Evolutionary conservation across 53 echinoderm and acorn worm genomes (phyloP), one percentile per base, ranked within the genome.

Genomic region (Henricia sp.): DNA sequence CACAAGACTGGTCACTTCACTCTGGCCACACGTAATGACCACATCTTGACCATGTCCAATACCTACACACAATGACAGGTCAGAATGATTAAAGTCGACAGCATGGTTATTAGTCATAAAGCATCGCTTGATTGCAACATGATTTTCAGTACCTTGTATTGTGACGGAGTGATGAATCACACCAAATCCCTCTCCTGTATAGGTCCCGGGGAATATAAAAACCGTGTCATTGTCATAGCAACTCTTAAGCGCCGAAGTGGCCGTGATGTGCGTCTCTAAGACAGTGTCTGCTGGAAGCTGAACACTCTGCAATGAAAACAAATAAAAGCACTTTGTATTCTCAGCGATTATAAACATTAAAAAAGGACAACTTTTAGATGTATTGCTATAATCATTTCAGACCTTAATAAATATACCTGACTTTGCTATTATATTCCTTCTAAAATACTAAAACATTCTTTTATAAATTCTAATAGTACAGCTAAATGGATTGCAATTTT

Each of bases 201-300:
- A 93, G 33, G 50, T 41, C 6, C 96, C 96, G 21, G 96, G 96
- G 11, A 91, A 93, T 84, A 96, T 66, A 30, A 93, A 74, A 26
- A 96, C 58, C 24, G 87, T 91, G 55, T 96, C 96, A 0, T 89
- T 85, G 63, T 91, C 82, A 60, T 89, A 87, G 27, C 89, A 86
- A 51, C 51, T 25, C 37, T 84, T 53, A 28, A 96, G 41, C 1
- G 96, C 93, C 34, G 75, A 74, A 25, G 38, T 33, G 8, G 70
- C 67, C 9, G 52, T 70, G 40, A 40, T 37, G 50, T 86, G 76
- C 0, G 41, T 66, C n/a, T 52, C 30, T 3, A 86, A 35, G 4
- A 83, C 52, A 0, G 83, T 83, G 20, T 83, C 70, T 2, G 33
- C 64, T 20, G 60, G 54, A 27, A 88, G 38, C 46, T 63, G 63